Evolutionary conservation across 2,113 vertebrate genomes (phyloP).

Genomic region (Leucoraja erinaceus): DNA sequence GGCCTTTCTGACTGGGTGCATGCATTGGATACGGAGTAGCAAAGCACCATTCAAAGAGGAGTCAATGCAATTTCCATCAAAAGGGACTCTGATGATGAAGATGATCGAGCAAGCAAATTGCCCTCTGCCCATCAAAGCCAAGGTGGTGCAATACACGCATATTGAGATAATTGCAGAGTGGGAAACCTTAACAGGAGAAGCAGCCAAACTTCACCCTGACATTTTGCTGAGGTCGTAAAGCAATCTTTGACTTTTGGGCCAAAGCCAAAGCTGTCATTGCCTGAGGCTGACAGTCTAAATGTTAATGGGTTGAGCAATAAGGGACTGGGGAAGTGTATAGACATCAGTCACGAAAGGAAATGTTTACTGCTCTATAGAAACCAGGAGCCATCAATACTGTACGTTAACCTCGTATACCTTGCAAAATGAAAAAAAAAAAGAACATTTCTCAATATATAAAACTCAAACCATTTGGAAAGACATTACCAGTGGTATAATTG

Average conservation of each 20-base stretch:
- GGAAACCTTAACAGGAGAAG: background rate
- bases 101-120: background rate
- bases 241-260: slow-evolving; percentile 8
- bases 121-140: background rate
- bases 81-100: background rate
- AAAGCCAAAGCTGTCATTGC: slow-evolving; percentile 30
- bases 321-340: slow-evolving; percentile 2
- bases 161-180: background rate
- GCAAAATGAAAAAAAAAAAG: background rate
- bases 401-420: background rate
- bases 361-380: background rate
- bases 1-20: background rate
- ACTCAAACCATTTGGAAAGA: background rate
- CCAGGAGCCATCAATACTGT: background rate
- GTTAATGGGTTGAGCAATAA: slow-evolving; percentile 22
- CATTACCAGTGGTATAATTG: too few species aligned
- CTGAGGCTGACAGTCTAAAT: slow-evolving; percentile 19
- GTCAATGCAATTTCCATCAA: background rate
- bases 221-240: slow-evolving; percentile 5
- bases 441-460: background rate
- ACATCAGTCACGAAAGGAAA: slow-evolving; percentile 31
- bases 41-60: background rate
- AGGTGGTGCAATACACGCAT: background rate
- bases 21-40: background rate
- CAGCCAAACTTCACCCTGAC: background rate